Conservation (phyloP, 2,113 vertebrate genomes). For the Myotis brandtii region DNA sequence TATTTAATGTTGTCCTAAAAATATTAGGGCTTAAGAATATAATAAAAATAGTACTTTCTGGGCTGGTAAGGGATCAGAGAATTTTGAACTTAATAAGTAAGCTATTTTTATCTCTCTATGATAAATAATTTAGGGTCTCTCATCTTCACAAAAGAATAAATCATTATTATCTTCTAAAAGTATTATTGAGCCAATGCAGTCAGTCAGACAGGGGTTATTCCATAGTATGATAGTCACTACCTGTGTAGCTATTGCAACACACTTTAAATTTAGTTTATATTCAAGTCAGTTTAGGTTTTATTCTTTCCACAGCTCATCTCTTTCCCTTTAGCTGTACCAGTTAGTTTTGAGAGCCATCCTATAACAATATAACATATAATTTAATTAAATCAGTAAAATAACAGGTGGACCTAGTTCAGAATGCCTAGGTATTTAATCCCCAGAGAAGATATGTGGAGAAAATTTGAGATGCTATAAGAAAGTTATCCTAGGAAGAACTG, state of each 20-base stretch:
- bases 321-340: not conserved
- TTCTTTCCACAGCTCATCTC: not conserved
- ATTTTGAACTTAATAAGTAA: conserved; percentile 42
- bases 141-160: conserved; percentile 21
- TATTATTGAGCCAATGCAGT: not conserved
- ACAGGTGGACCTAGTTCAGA: not conserved
- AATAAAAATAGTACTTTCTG: not conserved
- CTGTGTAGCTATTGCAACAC: not conserved
- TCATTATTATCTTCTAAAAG: not conserved
- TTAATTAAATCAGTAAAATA: conserved; percentile 15
- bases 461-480: not conserved
- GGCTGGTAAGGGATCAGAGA: not conserved
- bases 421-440: not conserved
- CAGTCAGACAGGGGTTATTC: not conserved
- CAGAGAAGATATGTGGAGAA: not conserved
- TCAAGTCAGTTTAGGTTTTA: not conserved
- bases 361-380: conserved; percentile 47
- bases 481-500: not conserved
- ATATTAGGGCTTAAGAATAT: conserved; percentile 16
- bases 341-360: conserved; percentile 6
- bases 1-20: conserved; percentile 42
- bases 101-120: conserved; percentile 42
- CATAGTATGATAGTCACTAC: not conserved
- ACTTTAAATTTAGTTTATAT: not conserved
- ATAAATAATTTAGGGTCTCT: not conserved